Conservation (phyloP, 2,888 invertebrate genomes). For the Macaria notata region DNA sequence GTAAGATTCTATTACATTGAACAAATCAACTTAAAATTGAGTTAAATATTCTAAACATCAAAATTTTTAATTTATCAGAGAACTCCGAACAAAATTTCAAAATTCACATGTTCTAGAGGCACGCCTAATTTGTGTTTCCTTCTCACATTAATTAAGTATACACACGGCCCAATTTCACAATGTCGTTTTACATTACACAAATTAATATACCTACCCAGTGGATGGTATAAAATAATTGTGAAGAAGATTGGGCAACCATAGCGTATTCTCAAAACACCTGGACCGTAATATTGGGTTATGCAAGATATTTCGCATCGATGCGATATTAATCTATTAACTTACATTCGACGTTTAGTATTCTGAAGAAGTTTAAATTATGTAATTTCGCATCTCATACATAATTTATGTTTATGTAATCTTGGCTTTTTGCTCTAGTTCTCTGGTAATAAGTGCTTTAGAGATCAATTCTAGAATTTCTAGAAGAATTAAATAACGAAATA, state of each 20-base stretch:
- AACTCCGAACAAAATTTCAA: conserved; percentile 2
- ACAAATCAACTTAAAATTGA: no score
- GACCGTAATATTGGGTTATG: conserved; percentile 53
- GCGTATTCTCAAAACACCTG: conserved; percentile 55
- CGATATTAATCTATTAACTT: conserved; percentile 34
- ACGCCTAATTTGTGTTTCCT: conserved; percentile 21
- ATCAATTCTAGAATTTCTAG: no score
- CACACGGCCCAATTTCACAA: conserved; percentile 42
- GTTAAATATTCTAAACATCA: no score
- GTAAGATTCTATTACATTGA: no score
- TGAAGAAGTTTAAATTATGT: conserved; percentile 16
- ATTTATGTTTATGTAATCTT: conserved; percentile 18
- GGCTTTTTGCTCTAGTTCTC: conserved; percentile 4
- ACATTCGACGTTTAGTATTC: conserved; percentile 15
- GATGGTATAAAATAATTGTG: conserved; percentile 49
- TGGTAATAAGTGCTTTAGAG: no score
- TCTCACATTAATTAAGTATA: conserved; percentile 31
- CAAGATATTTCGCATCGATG: conserved; percentile 44
- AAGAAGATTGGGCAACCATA: conserved; percentile 56
- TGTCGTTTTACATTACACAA: conserved; percentile 37
- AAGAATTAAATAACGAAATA: no score
- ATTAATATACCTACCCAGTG: conserved; percentile 51
- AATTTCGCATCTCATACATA: conserved; percentile 21
- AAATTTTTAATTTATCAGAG: background rate
- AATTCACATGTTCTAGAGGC: background rate